Conservation (phyloP, 2,888 invertebrate genomes). For the Melieria picta region DNA sequence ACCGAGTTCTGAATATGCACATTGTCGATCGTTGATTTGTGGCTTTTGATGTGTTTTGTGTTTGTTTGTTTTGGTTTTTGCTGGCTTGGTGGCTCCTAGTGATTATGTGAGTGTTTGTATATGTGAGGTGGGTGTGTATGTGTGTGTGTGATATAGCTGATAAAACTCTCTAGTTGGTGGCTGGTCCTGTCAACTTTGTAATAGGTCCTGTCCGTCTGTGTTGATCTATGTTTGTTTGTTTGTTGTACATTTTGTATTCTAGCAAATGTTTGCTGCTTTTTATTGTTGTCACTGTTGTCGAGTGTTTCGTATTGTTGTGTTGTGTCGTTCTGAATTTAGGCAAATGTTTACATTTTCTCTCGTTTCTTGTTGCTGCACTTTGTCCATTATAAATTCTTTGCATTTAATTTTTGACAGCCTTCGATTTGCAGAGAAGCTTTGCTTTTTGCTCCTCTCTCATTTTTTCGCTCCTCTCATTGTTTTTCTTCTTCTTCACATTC, state of each 20-base stretch:
- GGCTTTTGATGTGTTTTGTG: not conserved
- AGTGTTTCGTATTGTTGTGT: not conserved
- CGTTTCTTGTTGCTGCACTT: constrained; percentile 5
- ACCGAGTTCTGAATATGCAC: constrained; percentile 27
- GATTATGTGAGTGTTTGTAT: not conserved
- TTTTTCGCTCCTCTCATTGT: too few relatives aligned
- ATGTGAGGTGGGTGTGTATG: not conserved
- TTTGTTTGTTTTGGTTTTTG: not conserved
- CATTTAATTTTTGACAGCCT: too few relatives aligned
- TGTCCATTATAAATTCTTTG: too few relatives aligned
- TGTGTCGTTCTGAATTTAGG: too few relatives aligned
- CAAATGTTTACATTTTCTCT: not conserved
- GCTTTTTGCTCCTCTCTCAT: too few relatives aligned
- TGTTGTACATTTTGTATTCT: not conserved
- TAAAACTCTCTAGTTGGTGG: too few relatives aligned
- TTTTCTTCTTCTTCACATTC: too few relatives aligned
- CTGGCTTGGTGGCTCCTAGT: not conserved
- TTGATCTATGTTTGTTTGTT: not conserved
- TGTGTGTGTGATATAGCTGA: too few relatives aligned
- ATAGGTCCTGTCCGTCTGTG: too few relatives aligned
- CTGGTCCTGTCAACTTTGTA: too few relatives aligned
- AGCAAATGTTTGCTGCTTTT: not conserved
- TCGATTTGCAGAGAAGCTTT: too few relatives aligned
- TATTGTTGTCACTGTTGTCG: not conserved
- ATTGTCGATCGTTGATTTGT: not conserved